phyloP scores from a whole-genome alignment of 1,140 invertebrate species.

The Drosophila sulfurigaster region DNA sequence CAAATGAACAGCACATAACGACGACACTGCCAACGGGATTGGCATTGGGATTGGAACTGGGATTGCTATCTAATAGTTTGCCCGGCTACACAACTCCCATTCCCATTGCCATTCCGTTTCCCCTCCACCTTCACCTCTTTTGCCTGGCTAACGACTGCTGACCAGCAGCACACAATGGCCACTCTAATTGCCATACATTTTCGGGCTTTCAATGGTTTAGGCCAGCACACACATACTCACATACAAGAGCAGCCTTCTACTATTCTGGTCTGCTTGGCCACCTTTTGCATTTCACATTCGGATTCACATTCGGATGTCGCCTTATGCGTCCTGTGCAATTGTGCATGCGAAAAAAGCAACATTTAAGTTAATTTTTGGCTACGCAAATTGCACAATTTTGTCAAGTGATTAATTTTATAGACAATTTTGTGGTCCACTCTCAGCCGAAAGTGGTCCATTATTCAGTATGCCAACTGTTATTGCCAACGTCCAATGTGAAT shows the following conservation, averaged over 20 bases:
- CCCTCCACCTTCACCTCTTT: not conserved
- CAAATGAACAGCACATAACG: conserved; percentile 68
- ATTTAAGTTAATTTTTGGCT: conserved; percentile 78
- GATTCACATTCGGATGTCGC: conserved; percentile 1
- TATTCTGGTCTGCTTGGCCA: no score
- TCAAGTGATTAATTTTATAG: conserved; percentile 75
- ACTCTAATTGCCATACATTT: conserved; percentile 83
- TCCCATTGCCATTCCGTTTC: not conserved
- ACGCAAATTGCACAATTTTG: conserved; percentile 77
- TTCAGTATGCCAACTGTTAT: conserved; percentile 29
- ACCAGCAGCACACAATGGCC: conserved; percentile 58
- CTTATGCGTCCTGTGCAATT: conserved; percentile 27
- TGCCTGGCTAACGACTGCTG: conserved; percentile 33
- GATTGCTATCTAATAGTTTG: conserved; percentile 76
- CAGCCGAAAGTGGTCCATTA: conserved; percentile 18
- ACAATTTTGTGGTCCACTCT: conserved; percentile 57
- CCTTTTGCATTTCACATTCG: not conserved
- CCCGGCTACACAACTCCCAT: conserved; percentile 32
- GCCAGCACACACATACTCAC: conserved; percentile 14
- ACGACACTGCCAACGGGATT: conserved; percentile 32
- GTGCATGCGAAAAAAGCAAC: conserved; percentile 65
- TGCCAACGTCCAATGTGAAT: conserved; percentile 3
- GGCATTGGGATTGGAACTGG: conserved; percentile 19
- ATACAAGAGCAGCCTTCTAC: no score
- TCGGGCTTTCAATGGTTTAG: conserved; percentile 79